These are phyloP conservation scores for Arvicanthis niloticus DNA, from an alignment of 2,113 vertebrate species.

Conservation along the genomic window DNA sequence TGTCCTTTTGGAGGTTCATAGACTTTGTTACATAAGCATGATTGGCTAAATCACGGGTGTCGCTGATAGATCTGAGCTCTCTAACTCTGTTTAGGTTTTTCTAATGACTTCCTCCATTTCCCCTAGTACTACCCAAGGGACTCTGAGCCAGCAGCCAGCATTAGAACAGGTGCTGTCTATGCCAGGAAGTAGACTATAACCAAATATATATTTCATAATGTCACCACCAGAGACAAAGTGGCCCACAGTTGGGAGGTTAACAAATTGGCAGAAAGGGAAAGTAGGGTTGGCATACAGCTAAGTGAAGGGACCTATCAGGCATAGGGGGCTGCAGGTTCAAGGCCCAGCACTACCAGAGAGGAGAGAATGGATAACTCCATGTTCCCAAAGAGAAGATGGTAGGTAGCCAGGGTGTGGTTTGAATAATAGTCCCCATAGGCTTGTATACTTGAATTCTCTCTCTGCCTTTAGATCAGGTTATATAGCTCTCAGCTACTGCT, in stretches of 20 bases:
- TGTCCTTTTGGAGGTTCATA: background rate
- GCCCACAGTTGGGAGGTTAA: background rate
- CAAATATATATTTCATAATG: background rate
- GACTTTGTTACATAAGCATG: background rate
- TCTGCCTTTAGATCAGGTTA: background rate
- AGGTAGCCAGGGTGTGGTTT: background rate
- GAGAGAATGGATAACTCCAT: background rate
- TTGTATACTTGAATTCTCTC: background rate
- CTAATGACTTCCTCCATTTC: background rate
- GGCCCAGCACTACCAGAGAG: background rate
- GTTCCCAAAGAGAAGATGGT: background rate
- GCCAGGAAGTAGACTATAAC: background rate
- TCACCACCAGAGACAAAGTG: background rate
- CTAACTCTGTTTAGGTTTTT: background rate
- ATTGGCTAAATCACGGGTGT: background rate
- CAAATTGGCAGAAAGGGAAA: background rate
- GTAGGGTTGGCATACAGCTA: background rate
- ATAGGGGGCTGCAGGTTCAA: background rate
- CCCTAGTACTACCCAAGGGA: background rate
- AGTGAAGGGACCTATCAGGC: background rate
- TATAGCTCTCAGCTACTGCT: background rate
- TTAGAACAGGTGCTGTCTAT: background rate
- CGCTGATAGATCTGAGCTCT: background rate
- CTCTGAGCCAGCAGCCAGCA: background rate
- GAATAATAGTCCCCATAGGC: background rate